Percentiles rank a stretch among this genome's conserved stretches.
Evolutionary conservation across 35 echinoderm and acorn worm genomes (phyloP).

Genomic region (Chiridota heheva): DNA sequence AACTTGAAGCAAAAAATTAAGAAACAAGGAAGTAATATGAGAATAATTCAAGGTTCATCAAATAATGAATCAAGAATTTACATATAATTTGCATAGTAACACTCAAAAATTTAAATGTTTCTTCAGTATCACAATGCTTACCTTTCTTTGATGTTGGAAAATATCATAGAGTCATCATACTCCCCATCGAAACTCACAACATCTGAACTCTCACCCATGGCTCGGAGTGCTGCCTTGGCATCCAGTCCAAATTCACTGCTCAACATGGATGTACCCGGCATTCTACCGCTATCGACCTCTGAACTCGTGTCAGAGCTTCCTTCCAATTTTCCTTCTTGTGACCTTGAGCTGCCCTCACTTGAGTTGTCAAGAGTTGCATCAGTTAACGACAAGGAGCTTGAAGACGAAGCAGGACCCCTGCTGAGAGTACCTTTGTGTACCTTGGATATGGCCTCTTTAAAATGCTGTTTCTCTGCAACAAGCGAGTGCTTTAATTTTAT

Average conservation of each 20-base stretch:
- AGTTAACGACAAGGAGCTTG: constrained; percentile 18
- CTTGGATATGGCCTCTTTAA: too few species aligned
- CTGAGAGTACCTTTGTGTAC: not conserved
- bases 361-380: constrained; percentile 50
- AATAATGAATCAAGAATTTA: too few species aligned
- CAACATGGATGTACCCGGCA: constrained; percentile 1
- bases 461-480: too few species aligned
- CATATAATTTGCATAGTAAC: too few species aligned
- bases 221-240: constrained; percentile 36
- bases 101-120: too few species aligned
- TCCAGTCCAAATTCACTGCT: constrained; percentile 45
- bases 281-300: not conserved
- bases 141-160: constrained; percentile 85
- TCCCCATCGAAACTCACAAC: constrained; percentile 94
- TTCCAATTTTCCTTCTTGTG: constrained; percentile 7
- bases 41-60: too few species aligned
- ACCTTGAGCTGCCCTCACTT: constrained; percentile 2
- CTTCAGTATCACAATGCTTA: too few species aligned
- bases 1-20: too few species aligned
- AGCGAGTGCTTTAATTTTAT: constrained; percentile 52
- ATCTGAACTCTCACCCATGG: constrained; percentile 64
- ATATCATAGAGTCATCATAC: constrained; percentile 95
- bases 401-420: constrained; percentile 19
- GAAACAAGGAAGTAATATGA: too few species aligned
- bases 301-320: not conserved